Evolutionary conservation across 1,140 invertebrate genomes (phyloP), one percentile per base, ranked within the genome.

Genomic region (Neodiprion fabricii): DNA sequence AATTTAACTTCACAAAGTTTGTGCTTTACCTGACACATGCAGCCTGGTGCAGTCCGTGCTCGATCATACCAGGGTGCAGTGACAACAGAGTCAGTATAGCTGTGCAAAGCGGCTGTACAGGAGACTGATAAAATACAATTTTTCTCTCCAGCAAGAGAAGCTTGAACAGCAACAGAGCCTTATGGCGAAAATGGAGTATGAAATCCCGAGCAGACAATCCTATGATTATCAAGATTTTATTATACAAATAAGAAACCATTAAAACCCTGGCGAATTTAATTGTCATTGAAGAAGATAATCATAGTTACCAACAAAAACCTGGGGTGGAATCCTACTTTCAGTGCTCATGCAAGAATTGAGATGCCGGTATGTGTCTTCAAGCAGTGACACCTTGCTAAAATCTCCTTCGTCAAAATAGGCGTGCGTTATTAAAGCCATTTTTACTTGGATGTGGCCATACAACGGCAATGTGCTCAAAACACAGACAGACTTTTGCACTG

Each of bases 341-440:
- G 90, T 82, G 23, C 86, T 87, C 75, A 98, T 91, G 85, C 95
- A 98, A 77, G 92, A 92, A 88, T 98, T 98, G 5, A 99, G 89
- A 88, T 98, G 97, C 82, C 94, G 93, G 87, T 95, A 99, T 66
- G 97, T 97, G 85, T 99, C 96, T 84, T 97, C 92, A 70, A 99
- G 89, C 47, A 99, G 90, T 11, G 93, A 93, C n/a, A 95, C 94
- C 86, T 96, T 94, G 72, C 95, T 95, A 82, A 97, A 98, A 88
- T 98, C 96, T 49, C 95, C 95, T 89, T 99, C 96, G 76, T 98
- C 93, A 87, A 99, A 99, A 88, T 99, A 99, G 0, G 97, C 97
- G 86, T 98, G 94, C 0, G 98, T 99, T 75, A 99, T 99, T 3
- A 99, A 89, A 73, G 97, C 93, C 90, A 99, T 93, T 91, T 99